Evolutionary conservation across 2,888 invertebrate species (phyloP).

Genomic region (Cordylochernes scorpioides): DNA sequence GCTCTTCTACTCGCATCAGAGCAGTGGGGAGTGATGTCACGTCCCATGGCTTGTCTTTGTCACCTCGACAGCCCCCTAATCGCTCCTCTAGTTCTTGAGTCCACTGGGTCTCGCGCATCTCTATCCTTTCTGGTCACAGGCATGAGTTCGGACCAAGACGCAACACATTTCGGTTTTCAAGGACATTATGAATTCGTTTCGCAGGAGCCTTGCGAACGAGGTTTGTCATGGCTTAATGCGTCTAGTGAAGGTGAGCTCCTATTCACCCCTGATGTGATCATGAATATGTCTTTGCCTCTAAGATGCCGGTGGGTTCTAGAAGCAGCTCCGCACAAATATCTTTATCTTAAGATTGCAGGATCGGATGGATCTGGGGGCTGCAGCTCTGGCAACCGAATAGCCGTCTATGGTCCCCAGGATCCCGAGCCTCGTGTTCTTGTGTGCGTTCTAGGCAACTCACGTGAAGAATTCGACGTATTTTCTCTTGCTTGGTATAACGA

Average conservation of each 20-base stretch:
- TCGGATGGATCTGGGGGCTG: slow-evolving; percentile 5
- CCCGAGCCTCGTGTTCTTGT: slow-evolving; percentile 11
- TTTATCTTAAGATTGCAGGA: slow-evolving; percentile 15
- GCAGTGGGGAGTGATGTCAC: not conserved
- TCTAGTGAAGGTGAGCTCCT: slow-evolving; percentile 10
- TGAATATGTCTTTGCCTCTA: slow-evolving; percentile 1
- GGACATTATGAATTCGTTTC: slow-evolving; percentile 41
- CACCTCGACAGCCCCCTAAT: not conserved
- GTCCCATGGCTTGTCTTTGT: not conserved
- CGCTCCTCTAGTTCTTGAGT: not conserved
- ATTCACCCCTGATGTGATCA: not conserved
- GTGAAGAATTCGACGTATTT: not conserved
- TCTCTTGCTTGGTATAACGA: too few relatives aligned
- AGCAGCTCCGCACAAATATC: slow-evolving; percentile 13
- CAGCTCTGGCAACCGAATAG: slow-evolving; percentile 20
- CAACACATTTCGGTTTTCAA: slow-evolving; percentile 48
- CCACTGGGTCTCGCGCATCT: slow-evolving; percentile 25
- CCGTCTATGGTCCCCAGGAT: slow-evolving; percentile 38
- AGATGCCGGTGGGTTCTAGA: slow-evolving; percentile 16
- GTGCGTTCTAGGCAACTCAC: slow-evolving; percentile 6
- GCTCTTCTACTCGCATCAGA: not conserved
- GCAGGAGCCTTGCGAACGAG: slow-evolving; percentile 7
- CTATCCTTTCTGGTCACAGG: slow-evolving; percentile 42
- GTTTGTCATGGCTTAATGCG: slow-evolving; percentile 6
- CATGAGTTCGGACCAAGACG: slow-evolving; percentile 56